Evolutionary conservation across 2,888 invertebrate species (phyloP).

Genomic region (Chymomyza fuscimana): DNA sequence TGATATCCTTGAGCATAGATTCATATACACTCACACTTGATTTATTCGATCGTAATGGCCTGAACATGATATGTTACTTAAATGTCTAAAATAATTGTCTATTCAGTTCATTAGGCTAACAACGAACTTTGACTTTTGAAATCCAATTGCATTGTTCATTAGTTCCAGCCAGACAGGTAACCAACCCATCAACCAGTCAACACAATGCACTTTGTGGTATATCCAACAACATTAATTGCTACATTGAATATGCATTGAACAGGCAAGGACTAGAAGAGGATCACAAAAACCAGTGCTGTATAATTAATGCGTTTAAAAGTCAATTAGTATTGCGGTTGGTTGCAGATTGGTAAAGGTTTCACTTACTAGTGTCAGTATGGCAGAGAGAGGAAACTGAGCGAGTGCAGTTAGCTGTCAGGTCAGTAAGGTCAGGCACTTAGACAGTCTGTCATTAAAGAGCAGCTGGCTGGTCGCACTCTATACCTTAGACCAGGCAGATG

Average conservation of each 20-base stretch:
- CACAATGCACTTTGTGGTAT: neutral
- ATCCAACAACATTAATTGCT: slow-evolving; percentile 30
- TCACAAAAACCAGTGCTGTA: slow-evolving; percentile 15
- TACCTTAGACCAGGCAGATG: too few species aligned
- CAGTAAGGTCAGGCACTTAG: too few species aligned
- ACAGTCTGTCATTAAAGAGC: too few species aligned
- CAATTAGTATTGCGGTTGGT: slow-evolving; percentile 28
- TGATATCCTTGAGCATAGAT: too few species aligned
- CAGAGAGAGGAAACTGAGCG: too few species aligned
- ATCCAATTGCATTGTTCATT: neutral
- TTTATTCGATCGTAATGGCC: neutral
- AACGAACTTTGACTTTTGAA: neutral
- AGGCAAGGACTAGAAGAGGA: neutral
- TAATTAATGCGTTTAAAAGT: slow-evolving; percentile 34
- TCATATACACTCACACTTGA: too few species aligned
- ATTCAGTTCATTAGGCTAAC: neutral
- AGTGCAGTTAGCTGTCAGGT: too few species aligned
- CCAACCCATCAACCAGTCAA: neutral
- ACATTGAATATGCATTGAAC: slow-evolving; percentile 26
- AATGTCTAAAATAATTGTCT: neutral
- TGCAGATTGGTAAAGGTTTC: neutral
- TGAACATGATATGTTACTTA: neutral
- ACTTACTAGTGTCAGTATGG: neutral
- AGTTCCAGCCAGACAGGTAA: slow-evolving; percentile 9
- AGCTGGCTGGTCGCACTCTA: too few species aligned